Evolutionary conservation across 2,888 invertebrate genomes (phyloP), one percentile per base, ranked within the genome.

Genomic region (Cosmorhoe ocellata): DNA sequence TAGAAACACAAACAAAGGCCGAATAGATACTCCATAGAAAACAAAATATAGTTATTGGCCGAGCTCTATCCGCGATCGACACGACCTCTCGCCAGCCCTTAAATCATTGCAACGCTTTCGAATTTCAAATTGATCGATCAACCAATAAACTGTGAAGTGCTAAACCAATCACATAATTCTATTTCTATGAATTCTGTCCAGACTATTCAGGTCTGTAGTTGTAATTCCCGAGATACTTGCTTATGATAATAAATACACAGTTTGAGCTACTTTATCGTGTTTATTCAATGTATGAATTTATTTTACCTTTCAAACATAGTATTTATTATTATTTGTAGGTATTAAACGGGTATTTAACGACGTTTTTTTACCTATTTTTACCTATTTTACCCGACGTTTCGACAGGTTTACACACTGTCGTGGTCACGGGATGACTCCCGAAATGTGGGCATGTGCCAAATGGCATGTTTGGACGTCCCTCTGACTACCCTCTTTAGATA

Each of bases 11-110:
- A 62, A 59, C 50, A 51, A 42, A 24, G 42, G n/a, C 11, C 12
- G 51, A 60, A 60, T 53, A 5, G 14, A 52, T 52, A 63, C n/a
- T n/a, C n/a, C n/a, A n/a, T n/a, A n/a, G n/a, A 66, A 60, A 66
- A 52, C 61, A 51, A 63, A 44, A 63, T 64, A 66, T 67, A 69
- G 65, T 69, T 67, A 67, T 52, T 59, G 56, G 38, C 39, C 36
- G 45, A 12, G 37, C 34, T 18, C 22, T 61, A 59, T 58, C 61
- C 56, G 11, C 54, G 57, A 82, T 84, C 85, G 67, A 59, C 86
- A 86, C 84, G 85, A 87, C 84, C 85, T 81, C 76, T 79, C 81
- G 66, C 71, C 77, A 69, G 67, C 66, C 58, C 56, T 66, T 79
- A 80, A 82, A 84, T 83, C 81, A 81, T 76, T 43, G 51, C 49